Conservation (phyloP, 2,797 vertebrate species). For the Scleropages formosus region DNA sequence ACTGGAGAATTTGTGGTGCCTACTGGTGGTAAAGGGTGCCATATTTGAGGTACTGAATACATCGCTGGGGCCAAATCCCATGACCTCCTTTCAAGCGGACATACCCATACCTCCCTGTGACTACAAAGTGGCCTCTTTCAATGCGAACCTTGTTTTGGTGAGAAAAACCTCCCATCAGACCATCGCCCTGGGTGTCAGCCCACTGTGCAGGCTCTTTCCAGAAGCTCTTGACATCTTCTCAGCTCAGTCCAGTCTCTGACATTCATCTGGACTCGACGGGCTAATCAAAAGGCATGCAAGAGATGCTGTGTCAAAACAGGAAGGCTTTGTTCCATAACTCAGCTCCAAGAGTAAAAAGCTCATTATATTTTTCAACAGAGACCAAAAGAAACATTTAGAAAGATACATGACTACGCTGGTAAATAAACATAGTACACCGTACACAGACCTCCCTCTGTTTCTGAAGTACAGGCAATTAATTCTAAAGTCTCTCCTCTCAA, state of each 20-base stretch:
- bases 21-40: slow-evolving; percentile 71
- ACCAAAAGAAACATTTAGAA: not conserved
- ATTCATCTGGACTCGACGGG: slow-evolving; percentile 6
- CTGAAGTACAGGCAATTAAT: not conserved
- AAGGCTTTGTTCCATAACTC: not conserved
- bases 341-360: no score
- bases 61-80: slow-evolving; percentile 77
- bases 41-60: slow-evolving; percentile 88
- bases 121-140: slow-evolving; percentile 55
- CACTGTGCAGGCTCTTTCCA: no score
- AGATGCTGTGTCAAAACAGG: not conserved
- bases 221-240: not conserved
- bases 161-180: slow-evolving; percentile 51
- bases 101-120: slow-evolving; percentile 52
- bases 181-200: slow-evolving; percentile 34
- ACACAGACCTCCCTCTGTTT: not conserved
- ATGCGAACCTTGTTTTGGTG: slow-evolving; percentile 47
- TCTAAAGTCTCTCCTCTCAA: no score
- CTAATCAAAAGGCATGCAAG: not conserved
- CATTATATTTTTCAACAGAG: not conserved
- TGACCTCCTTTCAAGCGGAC: slow-evolving; percentile 48
- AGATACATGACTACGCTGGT: not conserved
- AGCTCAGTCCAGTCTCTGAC: not conserved
- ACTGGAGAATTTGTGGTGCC: slow-evolving; percentile 72
- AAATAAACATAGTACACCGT: no score